Evolutionary conservation across 2,888 invertebrate species (phyloP).

Genomic region (Plebejus argus): DNA sequence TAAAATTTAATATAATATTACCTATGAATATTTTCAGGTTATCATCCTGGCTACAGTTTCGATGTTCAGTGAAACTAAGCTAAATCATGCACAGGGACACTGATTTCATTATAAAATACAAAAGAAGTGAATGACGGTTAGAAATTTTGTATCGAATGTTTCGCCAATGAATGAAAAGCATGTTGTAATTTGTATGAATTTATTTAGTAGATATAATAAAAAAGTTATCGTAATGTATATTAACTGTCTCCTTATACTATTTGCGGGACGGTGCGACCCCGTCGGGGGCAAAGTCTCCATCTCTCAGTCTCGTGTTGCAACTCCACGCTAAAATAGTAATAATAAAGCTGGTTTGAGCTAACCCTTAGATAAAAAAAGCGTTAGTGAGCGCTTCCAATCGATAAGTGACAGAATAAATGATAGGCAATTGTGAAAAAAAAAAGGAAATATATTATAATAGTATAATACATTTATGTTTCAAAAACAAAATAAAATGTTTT

Average conservation of each 20-base stretch:
- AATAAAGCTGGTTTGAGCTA: slow-evolving; percentile 45
- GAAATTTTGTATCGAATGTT: slow-evolving; percentile 37
- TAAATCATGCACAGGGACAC: slow-evolving; percentile 75
- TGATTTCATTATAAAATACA: slow-evolving; percentile 46
- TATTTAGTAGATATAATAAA: slow-evolving; percentile 65
- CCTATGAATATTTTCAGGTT: too few species aligned
- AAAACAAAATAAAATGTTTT: neutral
- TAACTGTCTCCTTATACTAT: slow-evolving; percentile 70
- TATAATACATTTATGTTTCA: neutral
- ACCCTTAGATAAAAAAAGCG: slow-evolving; percentile 36
- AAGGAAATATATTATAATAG: neutral
- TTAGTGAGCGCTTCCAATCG: slow-evolving; percentile 30
- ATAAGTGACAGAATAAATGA: neutral
- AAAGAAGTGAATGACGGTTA: slow-evolving; percentile 77
- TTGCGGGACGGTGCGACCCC: slow-evolving; percentile 73
- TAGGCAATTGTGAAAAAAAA: neutral
- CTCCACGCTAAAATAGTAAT: slow-evolving; percentile 74
- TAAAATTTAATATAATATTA: neutral
- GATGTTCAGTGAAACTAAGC: slow-evolving; percentile 42
- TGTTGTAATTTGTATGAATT: slow-evolving; percentile 64
- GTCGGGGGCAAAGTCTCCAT: slow-evolving; percentile 73
- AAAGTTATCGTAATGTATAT: slow-evolving; percentile 56
- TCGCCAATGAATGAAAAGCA: slow-evolving; percentile 77
- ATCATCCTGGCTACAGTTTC: slow-evolving; percentile 21
- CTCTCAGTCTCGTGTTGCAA: slow-evolving; percentile 70